These are phyloP conservation scores for Cylindroiulus punctatus DNA, from an alignment of 2,888 invertebrate genomes.

Conservation along the genomic window DNA sequence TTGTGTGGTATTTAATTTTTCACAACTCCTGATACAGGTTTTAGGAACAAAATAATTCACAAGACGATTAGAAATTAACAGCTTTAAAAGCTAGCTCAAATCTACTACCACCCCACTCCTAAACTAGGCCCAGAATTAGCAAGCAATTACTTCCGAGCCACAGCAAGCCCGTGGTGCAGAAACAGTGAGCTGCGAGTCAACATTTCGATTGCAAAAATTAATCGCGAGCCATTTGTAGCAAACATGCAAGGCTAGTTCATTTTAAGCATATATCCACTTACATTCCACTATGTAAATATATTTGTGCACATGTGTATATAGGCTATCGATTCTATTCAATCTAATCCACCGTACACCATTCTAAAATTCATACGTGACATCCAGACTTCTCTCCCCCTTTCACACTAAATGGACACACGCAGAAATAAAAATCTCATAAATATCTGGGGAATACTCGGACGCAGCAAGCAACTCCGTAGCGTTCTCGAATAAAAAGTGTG, in stretches of 20 bases:
- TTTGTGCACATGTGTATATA: constrained; percentile 2
- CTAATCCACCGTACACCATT: constrained; percentile 35
- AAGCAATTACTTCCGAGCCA: too few species aligned
- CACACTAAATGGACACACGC: neutral
- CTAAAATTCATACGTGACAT: neutral
- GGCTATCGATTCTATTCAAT: constrained; percentile 16
- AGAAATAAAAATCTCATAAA: constrained; percentile 45
- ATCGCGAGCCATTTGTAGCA: neutral
- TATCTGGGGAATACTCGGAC: constrained; percentile 22
- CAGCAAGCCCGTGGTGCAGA: neutral
- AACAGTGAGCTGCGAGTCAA: neutral
- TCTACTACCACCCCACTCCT: too few species aligned
- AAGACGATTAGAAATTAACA: too few species aligned
- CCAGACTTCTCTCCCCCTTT: constrained; percentile 15
- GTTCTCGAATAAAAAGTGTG: neutral
- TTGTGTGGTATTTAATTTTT: too few species aligned
- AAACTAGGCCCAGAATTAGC: too few species aligned
- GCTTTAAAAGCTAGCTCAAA: too few species aligned
- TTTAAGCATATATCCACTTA: neutral
- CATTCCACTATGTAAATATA: neutral
- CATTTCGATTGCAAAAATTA: neutral
- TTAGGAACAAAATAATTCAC: too few species aligned
- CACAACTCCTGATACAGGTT: too few species aligned
- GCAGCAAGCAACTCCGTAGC: neutral
- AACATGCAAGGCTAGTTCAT: neutral